Percentiles rank a stretch among this genome's conserved stretches.
Evolutionary conservation across 2,888 invertebrate genomes (phyloP).

Genomic region (Andrena flavipes): DNA sequence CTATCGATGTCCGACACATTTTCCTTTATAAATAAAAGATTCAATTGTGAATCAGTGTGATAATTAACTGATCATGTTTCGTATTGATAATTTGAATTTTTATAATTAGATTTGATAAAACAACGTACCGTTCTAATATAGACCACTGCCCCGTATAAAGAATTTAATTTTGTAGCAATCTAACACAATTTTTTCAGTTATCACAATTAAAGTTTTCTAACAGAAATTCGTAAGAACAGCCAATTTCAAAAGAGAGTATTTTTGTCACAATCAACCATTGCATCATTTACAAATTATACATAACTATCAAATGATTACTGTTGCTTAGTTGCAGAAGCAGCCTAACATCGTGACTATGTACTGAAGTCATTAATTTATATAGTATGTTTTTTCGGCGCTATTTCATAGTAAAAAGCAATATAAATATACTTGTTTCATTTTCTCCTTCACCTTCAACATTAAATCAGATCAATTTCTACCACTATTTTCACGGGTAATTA

Average conservation of each 20-base stretch:
- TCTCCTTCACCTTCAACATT: conserved; percentile 18
- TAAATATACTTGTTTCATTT: conserved; percentile 23
- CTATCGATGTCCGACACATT: neutral
- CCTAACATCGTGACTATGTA: conserved; percentile 41
- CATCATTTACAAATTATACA: conserved; percentile 23
- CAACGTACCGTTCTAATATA: conserved; percentile 7
- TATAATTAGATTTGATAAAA: conserved; percentile 25
- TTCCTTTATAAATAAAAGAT: conserved; percentile 18
- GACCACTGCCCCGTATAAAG: conserved; percentile 43
- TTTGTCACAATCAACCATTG: conserved; percentile 21
- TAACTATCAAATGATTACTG: conserved; percentile 23
- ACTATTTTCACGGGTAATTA: conserved; percentile 3
- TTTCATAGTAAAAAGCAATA: conserved; percentile 58
- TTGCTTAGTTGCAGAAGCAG: conserved; percentile 35
- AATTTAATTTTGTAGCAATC: conserved; percentile 19
- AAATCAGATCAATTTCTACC: neutral
- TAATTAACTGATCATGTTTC: conserved; percentile 30
- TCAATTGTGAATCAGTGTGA: conserved; percentile 55
- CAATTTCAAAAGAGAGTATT: conserved; percentile 35
- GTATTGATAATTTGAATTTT: conserved; percentile 24
- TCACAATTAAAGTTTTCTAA: conserved; percentile 5
- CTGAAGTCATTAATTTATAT: conserved; percentile 45
- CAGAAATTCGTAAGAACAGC: conserved; percentile 14
- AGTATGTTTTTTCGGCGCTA: conserved; percentile 30
- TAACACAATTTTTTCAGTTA: conserved; percentile 5